These are phyloP conservation scores for Nemotelus nigrinus DNA, from an alignment of 2,888 invertebrate genomes.

Conservation along the genomic window DNA sequence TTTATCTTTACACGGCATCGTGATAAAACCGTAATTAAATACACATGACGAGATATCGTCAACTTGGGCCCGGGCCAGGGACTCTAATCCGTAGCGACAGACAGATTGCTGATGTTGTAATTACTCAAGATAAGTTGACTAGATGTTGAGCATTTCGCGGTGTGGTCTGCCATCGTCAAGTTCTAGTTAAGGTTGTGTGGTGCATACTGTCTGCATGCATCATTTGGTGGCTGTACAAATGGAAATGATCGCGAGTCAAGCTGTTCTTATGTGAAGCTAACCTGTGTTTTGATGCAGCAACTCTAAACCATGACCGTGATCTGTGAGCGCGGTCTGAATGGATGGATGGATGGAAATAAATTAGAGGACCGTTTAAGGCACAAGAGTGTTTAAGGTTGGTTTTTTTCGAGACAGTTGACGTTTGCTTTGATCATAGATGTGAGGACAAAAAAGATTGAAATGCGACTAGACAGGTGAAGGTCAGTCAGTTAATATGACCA, in stretches of 20 bases:
- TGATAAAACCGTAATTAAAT: no score
- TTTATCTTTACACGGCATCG: no score
- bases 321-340: no score
- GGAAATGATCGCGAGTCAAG: no score
- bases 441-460: not conserved
- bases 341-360: constrained; percentile 2
- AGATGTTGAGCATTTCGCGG: constrained; percentile 5
- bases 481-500: not conserved
- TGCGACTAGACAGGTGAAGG: constrained; percentile 6
- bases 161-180: constrained; percentile 14
- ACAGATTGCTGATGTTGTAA: constrained; percentile 36
- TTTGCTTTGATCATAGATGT: no score
- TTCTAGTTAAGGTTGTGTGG: not conserved
- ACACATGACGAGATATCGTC: no score
- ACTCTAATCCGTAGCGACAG: not conserved
- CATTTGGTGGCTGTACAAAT: no score
- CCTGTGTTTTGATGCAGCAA: no score
- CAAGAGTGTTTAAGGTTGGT: not conserved
- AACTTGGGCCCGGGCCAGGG: no score
- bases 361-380: not conserved
- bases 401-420: no score
- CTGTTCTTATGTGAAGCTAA: no score
- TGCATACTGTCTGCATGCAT: not conserved
- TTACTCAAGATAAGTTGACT: constrained; percentile 29
- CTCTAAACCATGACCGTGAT: no score